Conservation (phyloP, 2,797 vertebrate genomes). For the Helarctos malayanus region DNA sequence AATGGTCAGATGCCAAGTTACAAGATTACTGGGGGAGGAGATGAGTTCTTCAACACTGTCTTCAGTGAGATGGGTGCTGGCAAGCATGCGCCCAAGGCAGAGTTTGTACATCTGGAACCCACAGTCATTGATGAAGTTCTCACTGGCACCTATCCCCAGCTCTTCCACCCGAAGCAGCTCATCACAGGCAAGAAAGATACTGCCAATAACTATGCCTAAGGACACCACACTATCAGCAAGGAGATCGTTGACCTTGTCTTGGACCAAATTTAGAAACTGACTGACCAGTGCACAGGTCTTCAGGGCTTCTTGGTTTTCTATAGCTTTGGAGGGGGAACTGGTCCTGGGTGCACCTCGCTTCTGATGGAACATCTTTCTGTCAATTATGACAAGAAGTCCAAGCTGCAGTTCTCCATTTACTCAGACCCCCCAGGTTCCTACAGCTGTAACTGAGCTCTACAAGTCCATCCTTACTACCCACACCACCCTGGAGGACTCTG, state of each 20-base stretch:
- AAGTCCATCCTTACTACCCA: neutral
- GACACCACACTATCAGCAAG: neutral
- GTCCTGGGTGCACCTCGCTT: neutral
- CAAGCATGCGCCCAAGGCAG: neutral
- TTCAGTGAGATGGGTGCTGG: neutral
- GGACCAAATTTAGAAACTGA: neutral
- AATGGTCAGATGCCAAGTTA: neutral
- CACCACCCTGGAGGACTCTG: neutral
- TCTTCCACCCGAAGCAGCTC: neutral
- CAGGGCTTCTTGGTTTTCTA: neutral
- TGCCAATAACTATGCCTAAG: neutral
- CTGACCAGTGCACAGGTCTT: neutral
- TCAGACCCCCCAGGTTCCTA: neutral
- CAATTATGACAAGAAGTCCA: neutral
- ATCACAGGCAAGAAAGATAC: neutral
- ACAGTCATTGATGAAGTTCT: neutral
- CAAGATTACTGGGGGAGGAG: neutral
- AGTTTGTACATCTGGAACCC: neutral
- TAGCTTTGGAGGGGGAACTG: neutral
- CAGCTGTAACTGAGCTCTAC: neutral
- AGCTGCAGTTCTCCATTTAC: neutral
- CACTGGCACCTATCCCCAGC: neutral
- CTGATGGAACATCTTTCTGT: neutral
- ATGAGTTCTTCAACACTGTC: neutral
- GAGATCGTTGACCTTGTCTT: neutral